Evolutionary conservation across 1,140 invertebrate genomes (phyloP), one percentile per base, ranked within the genome.

Genomic region (Panonychus citri): DNA sequence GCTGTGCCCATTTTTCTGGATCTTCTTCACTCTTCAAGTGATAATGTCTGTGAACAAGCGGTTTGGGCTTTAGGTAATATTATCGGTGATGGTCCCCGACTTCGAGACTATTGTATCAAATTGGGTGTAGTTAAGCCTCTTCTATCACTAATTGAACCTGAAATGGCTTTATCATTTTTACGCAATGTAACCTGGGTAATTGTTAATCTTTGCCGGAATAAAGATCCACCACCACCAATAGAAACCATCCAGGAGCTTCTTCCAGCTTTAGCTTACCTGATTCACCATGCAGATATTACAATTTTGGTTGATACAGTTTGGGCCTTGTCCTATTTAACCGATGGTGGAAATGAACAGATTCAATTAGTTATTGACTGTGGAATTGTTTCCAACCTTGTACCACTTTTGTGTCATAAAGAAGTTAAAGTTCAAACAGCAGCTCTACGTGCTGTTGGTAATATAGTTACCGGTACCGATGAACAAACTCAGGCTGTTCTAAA

Each of bases 241-340:
- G 74, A 78, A 63, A 93, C 88, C 8, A 91, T 96, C 62, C 61
- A 81, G 65, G 84, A 93, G 70, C 81, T 98, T 66, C 76, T 99
- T 62, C 93, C 94, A 49, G 90, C 93, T 51, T 77, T 99, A 24
- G 83, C 83, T 69, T 73, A 84, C 64, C 78, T 99, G 21, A 96
- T 98, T 19, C 27, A 57, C 10, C 54, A 59, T 51, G 19, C 27
- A 28, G 62, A 62, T 48, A 52, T 51, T 13, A 43, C 46, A 17
- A 95, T 98, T 66, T 75, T 98, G 64, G 89, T 98, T 52, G 94
- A 99, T 69, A 96, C 94, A 51, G 88, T 98, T 40, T 99, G 94
- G 95, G 93, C 94, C 27, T 77, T 99, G 59, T 97, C 93, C 65
- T 99, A 99, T 73, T 71, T 99, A 63, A 98, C 94, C 49, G 93